Evolutionary conservation across 2,888 invertebrate species (phyloP).

Genomic region (Caradrina kadenii): DNA sequence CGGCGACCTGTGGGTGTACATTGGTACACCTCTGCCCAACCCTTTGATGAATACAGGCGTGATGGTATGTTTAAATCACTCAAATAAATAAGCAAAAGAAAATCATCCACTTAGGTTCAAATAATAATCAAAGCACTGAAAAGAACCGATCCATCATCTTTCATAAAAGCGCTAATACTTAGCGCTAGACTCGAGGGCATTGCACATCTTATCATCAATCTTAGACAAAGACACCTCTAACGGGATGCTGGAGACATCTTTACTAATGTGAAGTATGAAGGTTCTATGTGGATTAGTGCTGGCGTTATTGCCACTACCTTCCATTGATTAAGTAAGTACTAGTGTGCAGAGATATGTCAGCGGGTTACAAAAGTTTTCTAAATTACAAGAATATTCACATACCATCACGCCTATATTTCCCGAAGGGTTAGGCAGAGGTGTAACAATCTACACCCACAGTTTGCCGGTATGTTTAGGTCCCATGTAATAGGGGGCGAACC

Average conservation of each 20-base stretch:
- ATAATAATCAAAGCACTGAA: conserved; percentile 2
- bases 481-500: too few relatives aligned
- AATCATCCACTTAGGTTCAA: conserved; percentile 14
- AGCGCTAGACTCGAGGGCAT: conserved; percentile 27
- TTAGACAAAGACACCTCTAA: conserved; percentile 33
- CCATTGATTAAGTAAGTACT: not conserved
- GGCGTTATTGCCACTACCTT: not conserved
- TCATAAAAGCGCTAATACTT: conserved; percentile 10
- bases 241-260: conserved; percentile 21
- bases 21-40: too few relatives aligned
- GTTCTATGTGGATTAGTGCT: conserved; percentile 15
- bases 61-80: too few relatives aligned
- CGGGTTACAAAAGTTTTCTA: too few relatives aligned
- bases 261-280: conserved; percentile 14
- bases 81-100: not conserved
- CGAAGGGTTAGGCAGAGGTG: too few relatives aligned
- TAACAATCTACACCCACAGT: too few relatives aligned
- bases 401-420: too few relatives aligned
- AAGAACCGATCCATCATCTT: conserved; percentile 43
- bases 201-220: conserved; percentile 34
- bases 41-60: too few relatives aligned
- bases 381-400: too few relatives aligned
- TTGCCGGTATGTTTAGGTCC: too few relatives aligned
- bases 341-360: too few relatives aligned
- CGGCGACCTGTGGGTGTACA: too few relatives aligned